Percentiles rank a stretch among this genome's conserved stretches.
phyloP scores from a whole-genome alignment of 2,888 invertebrate genomes.

The Polydrusus tereticollis region DNA sequence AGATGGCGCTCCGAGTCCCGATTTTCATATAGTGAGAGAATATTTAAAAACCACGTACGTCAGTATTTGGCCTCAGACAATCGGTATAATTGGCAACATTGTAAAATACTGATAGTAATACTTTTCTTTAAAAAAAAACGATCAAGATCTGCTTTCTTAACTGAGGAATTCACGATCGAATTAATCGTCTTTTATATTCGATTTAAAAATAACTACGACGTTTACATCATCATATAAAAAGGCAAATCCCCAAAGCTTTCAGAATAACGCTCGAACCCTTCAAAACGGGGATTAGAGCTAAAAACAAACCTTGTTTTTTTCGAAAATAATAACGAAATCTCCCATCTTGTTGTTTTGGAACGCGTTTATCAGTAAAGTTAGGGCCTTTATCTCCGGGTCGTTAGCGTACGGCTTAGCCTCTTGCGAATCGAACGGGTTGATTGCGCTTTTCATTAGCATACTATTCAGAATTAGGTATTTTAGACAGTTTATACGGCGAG shows the following conservation, averaged over 20 bases:
- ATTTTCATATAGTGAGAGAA: too few species aligned
- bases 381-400: constrained; percentile 97
- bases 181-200: background rate
- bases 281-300: background rate
- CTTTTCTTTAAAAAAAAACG: too few species aligned
- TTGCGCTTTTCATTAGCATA: constrained; percentile 99
- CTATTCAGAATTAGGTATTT: constrained; percentile 98
- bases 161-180: background rate
- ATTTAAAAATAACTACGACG: background rate
- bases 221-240: background rate
- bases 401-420: constrained; percentile 99
- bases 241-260: background rate
- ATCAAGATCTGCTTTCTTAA: too few species aligned
- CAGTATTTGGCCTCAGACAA: too few species aligned
- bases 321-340: constrained; percentile 95
- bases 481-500: constrained; percentile 93
- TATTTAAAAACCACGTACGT: too few species aligned
- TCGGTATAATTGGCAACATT: too few species aligned
- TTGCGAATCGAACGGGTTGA: constrained; percentile 99
- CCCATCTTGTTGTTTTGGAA: constrained; percentile 98
- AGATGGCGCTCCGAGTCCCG: too few species aligned
- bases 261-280: background rate
- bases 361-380: constrained; percentile 96
- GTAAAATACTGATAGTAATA: too few species aligned
- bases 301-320: constrained; percentile 61